Conservation (phyloP, 2,797 vertebrate species). For the Enteromius argenteus region DNA sequence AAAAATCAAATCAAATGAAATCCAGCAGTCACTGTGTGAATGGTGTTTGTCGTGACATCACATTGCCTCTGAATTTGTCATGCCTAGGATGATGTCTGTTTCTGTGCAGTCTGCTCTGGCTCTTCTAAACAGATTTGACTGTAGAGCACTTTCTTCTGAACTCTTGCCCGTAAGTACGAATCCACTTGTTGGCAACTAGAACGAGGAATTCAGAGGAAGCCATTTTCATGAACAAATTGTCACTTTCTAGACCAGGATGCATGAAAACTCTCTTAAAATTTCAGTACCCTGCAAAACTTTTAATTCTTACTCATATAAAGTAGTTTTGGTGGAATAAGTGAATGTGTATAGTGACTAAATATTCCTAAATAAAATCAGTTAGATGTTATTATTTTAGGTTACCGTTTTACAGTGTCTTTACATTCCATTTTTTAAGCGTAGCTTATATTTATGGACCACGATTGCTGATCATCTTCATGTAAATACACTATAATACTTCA, state of each 20-base stretch:
- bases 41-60: neutral
- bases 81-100: neutral
- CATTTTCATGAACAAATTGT: neutral
- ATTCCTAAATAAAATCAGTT: neutral
- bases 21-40: neutral
- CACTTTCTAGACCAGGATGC: too few species aligned
- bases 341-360: neutral
- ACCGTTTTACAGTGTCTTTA: too few species aligned
- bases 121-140: slow-evolving; percentile 47
- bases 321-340: neutral
- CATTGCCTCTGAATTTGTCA: neutral
- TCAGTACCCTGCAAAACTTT: neutral
- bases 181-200: slow-evolving; percentile 67
- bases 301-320: neutral
- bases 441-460: neutral
- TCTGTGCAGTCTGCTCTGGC: neutral
- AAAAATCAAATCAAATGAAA: neutral
- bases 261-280: neutral
- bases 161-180: slow-evolving; percentile 59
- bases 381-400: neutral
- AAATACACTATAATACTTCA: neutral
- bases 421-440: neutral
- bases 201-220: neutral
- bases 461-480: neutral
- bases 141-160: slow-evolving; percentile 61